Evolutionary conservation across 2,888 invertebrate genomes (phyloP), one percentile per base, ranked within the genome.

Genomic region (Mycalesis mineus): DNA sequence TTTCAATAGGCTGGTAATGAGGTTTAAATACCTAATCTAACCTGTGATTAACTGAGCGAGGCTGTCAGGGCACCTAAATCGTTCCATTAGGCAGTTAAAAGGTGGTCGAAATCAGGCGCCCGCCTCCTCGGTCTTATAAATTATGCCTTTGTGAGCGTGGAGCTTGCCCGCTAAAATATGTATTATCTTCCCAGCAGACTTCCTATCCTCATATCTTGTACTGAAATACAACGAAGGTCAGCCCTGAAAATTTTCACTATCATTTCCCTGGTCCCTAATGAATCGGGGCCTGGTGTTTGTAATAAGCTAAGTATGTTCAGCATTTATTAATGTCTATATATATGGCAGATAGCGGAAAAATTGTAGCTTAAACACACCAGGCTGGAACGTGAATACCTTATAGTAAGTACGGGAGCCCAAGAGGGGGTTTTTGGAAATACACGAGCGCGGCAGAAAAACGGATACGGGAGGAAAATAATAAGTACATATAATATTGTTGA

Each of bases 61-160:
- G 81, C 84, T 83, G 82, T 81, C 75, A 75, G 78, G 82, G 82
- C 22, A 22, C 49, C 63, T 61, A 65, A 68, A 88, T 87, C 86
- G 87, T 84, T 82, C 85, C 87, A 87, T 86, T 87, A 86, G 83
- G 83, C 84, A 88, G 88, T 88, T 88, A 88, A 88, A 88, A 88
- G 88, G 87, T 85, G 86, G 84, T 84, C 83, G 85, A 84, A 88
- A 82, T 88, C 88, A 86, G 79, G 69, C 85, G 70, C 79, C 87
- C 84, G 84, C 84, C 88, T 87, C 84, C 82, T 80, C 82, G 82
- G 82, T 83, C 83, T 84, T 80, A 87, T 88, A 87, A 88, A 88
- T 88, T 84, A 84, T 83, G 81, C 80, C 84, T 84, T 84, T 88
- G 86, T 87, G 86, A 82, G 84, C 84, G 82, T 78, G 72, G 82